These are phyloP conservation scores for Entomobrya multifasciata DNA, from an alignment of 2,888 invertebrate genomes.

Conservation along the genomic window DNA sequence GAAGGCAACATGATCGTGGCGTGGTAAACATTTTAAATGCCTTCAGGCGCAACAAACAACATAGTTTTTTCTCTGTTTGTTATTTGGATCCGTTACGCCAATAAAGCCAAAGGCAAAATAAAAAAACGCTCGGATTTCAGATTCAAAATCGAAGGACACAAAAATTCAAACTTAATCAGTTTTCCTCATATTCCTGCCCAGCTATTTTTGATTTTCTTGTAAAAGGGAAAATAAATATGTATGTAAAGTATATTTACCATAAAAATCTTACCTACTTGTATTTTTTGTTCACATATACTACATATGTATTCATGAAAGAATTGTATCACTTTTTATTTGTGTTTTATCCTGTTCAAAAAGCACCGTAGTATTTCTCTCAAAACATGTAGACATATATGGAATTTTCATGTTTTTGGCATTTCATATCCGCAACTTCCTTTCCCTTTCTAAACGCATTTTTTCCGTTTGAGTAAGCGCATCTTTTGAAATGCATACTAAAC, in stretches of 20 bases:
- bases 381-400: background rate
- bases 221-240: no score
- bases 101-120: constrained; percentile 9
- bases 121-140: no score
- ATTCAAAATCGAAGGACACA: background rate
- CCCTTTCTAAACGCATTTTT: constrained; percentile 34
- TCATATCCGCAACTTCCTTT: constrained; percentile 59
- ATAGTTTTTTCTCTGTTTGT: constrained; percentile 1
- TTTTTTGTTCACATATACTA: no score
- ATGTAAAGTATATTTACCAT: no score
- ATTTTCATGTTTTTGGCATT: constrained; percentile 52
- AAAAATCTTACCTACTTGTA: no score
- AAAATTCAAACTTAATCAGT: constrained; percentile 36
- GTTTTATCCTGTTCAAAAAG: constrained; percentile 1
- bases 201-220: no score
- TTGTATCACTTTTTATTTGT: constrained; percentile 5
- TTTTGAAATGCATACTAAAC: constrained; percentile 13
- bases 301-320: background rate
- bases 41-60: constrained; percentile 33
- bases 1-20: constrained; percentile 6
- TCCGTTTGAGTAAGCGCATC: constrained; percentile 19
- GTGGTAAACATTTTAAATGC: constrained; percentile 46
- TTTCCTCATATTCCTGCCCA: background rate
- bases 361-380: background rate
- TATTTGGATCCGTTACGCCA: constrained; percentile 44